Evolutionary conservation across 2,888 invertebrate genomes (phyloP).

Genomic region (Margaritifera margaritifera): DNA sequence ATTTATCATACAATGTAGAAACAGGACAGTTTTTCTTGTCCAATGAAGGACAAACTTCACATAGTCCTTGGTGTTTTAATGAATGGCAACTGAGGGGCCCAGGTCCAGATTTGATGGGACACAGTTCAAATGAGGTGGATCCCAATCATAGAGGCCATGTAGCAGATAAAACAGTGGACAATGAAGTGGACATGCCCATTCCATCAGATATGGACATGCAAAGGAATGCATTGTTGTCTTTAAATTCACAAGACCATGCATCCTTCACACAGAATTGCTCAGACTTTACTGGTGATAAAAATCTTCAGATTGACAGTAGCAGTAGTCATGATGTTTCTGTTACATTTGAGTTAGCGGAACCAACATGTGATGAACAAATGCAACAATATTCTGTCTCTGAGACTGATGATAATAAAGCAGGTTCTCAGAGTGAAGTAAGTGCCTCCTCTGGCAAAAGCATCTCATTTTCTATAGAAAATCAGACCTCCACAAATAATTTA

Average conservation of each 20-base stretch:
- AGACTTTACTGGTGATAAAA: too few species aligned
- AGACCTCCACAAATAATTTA: background rate
- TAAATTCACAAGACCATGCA: too few species aligned
- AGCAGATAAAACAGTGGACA: background rate
- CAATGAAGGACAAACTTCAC: constrained; percentile 1
- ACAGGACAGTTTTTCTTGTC: background rate
- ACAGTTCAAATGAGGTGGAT: background rate
- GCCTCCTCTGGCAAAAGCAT: background rate
- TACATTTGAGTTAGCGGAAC: too few species aligned
- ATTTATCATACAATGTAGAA: constrained; percentile 1
- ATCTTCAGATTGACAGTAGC: too few species aligned
- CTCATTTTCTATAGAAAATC: background rate
- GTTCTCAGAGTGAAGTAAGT: too few species aligned
- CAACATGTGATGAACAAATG: too few species aligned
- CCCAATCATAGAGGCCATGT: background rate
- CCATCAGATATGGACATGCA: background rate
- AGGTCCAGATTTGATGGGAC: background rate
- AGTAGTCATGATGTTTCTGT: too few species aligned
- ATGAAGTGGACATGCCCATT: background rate
- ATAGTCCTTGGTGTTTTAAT: background rate
- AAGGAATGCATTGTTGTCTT: too few species aligned
- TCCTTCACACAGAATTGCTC: too few species aligned
- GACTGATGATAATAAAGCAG: too few species aligned
- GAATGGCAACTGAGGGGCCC: background rate
- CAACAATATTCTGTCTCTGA: too few species aligned